A percentile compares a stretch with the other conserved stretches of the same genome.
Conservation (phyloP, 2,888 invertebrate species). For the Phyllotreta cruciferae region DNA sequence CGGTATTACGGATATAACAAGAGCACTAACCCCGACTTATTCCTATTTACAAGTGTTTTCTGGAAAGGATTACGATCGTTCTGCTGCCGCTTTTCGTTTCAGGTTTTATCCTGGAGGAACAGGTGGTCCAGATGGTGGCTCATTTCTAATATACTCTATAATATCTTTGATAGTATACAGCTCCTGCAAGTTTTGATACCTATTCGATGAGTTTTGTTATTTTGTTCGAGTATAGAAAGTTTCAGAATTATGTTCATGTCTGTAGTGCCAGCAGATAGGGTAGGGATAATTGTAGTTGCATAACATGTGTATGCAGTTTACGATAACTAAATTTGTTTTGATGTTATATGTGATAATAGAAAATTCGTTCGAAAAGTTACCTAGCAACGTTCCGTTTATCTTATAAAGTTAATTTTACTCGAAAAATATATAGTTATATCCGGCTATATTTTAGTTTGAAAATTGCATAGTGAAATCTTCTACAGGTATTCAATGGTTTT, state of each 20-base stretch:
- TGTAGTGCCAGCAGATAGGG: not conserved
- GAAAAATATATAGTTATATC: no score
- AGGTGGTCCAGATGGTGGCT: conserved; percentile 43
- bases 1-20: conserved; percentile 20
- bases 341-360: no score
- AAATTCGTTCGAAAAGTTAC: no score
- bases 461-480: no score
- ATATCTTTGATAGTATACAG: conserved; percentile 31
- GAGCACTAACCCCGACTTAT: conserved; percentile 23
- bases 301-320: no score
- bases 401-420: no score
- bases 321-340: no score
- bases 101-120: conserved; percentile 39
- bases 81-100: conserved; percentile 35
- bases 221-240: conserved; percentile 3
- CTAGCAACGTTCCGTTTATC: no score
- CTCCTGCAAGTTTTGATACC: conserved; percentile 23
- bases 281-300: not conserved
- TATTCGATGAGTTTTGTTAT: conserved; percentile 26
- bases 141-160: conserved; percentile 38
- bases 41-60: conserved; percentile 47
- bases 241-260: not conserved
- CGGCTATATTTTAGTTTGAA: no score
- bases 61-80: conserved; percentile 42
- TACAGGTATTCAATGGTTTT: no score